Evolutionary conservation across 2,113 vertebrate species (phyloP).

Genomic region (Phasianus colchicus): DNA sequence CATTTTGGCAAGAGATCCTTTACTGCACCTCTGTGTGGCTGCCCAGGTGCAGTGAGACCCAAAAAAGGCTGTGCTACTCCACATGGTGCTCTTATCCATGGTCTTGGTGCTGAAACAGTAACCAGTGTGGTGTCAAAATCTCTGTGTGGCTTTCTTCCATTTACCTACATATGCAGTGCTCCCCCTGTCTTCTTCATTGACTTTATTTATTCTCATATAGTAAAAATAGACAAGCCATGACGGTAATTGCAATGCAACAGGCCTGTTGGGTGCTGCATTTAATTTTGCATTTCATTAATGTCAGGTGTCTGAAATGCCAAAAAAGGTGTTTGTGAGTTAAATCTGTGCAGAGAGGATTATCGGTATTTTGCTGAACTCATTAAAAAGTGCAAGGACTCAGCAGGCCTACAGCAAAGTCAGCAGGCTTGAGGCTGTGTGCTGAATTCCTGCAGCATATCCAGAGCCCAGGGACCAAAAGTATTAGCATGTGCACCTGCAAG

Average conservation of each 20-base stretch:
- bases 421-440: not conserved
- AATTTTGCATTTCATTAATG: not conserved
- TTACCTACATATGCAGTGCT: not conserved
- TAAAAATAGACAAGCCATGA: not conserved
- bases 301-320: not conserved
- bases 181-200: not conserved
- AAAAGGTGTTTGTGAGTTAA: not conserved
- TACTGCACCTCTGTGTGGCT: not conserved
- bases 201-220: not conserved
- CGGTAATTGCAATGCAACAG: not conserved
- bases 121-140: not conserved
- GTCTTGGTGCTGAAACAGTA: not conserved
- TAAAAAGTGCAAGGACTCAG: not conserved
- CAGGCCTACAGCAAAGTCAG: not conserved
- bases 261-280: not conserved
- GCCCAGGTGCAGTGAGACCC: not conserved
- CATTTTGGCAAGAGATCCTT: not conserved
- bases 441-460: not conserved
- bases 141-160: not conserved
- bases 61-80: not conserved
- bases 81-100: fast-evolving
- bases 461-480: not conserved
- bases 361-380: not conserved
- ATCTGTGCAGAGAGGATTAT: not conserved
- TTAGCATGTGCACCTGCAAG: not conserved